Conservation (phyloP, 2,888 invertebrate species). For the Lasioglossum figueresi region DNA sequence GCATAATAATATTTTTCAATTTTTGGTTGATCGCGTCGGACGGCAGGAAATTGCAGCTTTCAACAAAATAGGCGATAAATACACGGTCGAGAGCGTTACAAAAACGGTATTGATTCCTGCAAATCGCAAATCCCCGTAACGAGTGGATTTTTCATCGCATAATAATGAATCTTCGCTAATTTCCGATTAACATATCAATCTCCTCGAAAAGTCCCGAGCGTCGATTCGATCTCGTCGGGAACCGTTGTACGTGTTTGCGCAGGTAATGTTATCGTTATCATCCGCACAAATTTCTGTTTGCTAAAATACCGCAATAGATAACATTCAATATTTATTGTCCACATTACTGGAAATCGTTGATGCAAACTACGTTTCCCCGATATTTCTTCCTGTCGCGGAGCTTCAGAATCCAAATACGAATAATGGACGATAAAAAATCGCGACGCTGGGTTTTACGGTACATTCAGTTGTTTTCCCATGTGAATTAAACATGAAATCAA, state of each 20-base stretch:
- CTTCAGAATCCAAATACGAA: conserved; percentile 25
- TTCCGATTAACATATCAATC: background rate
- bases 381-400: conserved; percentile 29
- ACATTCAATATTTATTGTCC: conserved; percentile 41
- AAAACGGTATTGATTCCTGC: background rate
- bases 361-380: conserved; percentile 25
- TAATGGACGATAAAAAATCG: conserved; percentile 35
- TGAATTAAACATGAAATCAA: conserved; percentile 49
- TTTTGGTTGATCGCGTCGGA: background rate
- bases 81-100: no score
- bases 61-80: background rate
- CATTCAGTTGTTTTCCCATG: conserved; percentile 1
- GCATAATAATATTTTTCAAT: background rate
- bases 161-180: background rate
- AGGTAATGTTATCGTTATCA: conserved; percentile 14
- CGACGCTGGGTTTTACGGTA: background rate
- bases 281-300: conserved; percentile 6
- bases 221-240: background rate
- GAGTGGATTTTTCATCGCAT: background rate
- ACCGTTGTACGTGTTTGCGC: background rate
- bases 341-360: conserved; percentile 43
- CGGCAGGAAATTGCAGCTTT: background rate
- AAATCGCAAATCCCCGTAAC: background rate
- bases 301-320: conserved; percentile 22
- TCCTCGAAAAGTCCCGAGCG: background rate